phyloP scores from a whole-genome alignment of 2,888 invertebrate genomes.

The Acanthosepion pharaonis region DNA sequence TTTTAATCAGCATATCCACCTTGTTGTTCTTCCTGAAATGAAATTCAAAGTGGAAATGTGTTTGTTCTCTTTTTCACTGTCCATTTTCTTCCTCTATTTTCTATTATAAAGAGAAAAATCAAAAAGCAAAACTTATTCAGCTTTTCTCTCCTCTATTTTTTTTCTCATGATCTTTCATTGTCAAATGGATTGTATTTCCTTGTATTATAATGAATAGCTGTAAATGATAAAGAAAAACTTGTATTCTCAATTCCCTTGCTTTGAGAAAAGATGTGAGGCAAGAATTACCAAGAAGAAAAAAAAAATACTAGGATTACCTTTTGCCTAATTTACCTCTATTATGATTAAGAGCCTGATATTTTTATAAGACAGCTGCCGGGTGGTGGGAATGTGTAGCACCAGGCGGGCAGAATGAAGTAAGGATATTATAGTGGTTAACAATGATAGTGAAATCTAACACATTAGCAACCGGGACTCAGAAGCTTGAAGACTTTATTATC shows the following conservation, averaged over 20 bases:
- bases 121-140: not conserved
- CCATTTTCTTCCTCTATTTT: not conserved
- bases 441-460: not conserved
- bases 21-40: not conserved
- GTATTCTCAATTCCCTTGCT: slow-evolving; percentile 20
- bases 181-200: not conserved
- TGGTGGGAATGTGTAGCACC: not conserved
- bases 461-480: not conserved
- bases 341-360: not conserved
- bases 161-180: not conserved
- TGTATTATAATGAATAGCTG: not conserved
- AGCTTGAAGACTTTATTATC: not conserved
- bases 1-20: not conserved
- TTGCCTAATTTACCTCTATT: slow-evolving; percentile 22
- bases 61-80: not conserved
- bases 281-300: not conserved
- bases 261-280: not conserved
- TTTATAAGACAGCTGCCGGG: not conserved
- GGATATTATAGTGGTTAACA: not conserved
- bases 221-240: slow-evolving; percentile 8
- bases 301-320: not conserved
- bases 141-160: not conserved
- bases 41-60: not conserved
- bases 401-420: not conserved
- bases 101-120: not conserved